Evolutionary conservation across 2,888 invertebrate genomes (phyloP), one percentile per base, ranked within the genome.

Genomic region (Dioctria rufipes): DNA sequence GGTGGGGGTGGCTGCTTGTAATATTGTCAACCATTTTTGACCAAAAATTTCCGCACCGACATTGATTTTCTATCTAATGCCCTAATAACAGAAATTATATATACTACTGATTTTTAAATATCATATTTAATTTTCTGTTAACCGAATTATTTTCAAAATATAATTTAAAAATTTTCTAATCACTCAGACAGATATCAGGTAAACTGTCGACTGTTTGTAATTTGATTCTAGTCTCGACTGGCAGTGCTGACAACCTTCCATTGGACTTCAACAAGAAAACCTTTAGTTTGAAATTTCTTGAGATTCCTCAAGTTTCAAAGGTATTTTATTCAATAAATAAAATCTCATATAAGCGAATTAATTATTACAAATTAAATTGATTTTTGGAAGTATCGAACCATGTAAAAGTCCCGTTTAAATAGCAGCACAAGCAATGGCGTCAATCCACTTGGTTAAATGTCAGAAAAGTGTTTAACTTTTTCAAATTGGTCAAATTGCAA

Each of bases 401-500:
- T 46, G 5, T 46, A 46, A 46, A 46, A 46, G 49, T 9, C 49
- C 6, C 49, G 5, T 46, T 9, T 0, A 6, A 5, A 9, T 46
- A 46, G 6, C 49, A 25, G 46, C 46, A 5, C 43, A 42, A 42
- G 25, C 39, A 39, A 69, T 69, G 54, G 73, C 73, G 73, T 75
- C 42, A 39, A 37, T 4, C 63, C 39, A 13, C n/a, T 37, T 9
- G 37, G 4, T 63, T 39, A 37, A 4, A 11, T 66, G 78, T 13
- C 65, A 66, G 3, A 54, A 54, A 54, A 61, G 37, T 8, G 54
- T 81, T 82, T 80, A n/a, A 73, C 63, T 81, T 78, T 51, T 54
- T 71, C 58, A 81, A 82, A 81, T 82, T 82, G 82, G 82, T 80
- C 80, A 82, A 80, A 81, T 79, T 82, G 82, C 40, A 49, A 63